These are phyloP conservation scores for Flexamia atlantica DNA, from an alignment of 2,888 invertebrate species.

Conservation along the genomic window DNA sequence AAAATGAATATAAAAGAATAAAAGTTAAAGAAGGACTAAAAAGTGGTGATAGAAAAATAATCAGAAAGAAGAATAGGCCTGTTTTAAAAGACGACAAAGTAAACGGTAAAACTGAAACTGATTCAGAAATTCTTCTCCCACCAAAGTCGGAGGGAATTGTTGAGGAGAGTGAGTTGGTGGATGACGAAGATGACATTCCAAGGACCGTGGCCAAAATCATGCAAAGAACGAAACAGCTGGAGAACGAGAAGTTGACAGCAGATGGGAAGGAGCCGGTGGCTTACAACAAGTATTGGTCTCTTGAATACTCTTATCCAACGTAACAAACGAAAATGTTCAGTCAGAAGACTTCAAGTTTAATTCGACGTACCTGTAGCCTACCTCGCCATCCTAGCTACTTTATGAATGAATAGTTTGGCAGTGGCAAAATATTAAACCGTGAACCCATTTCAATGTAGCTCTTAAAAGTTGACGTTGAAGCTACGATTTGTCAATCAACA, in stretches of 20 bases:
- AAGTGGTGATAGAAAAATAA: not conserved
- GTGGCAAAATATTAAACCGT: too few relatives aligned
- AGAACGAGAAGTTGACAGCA: slow-evolving; percentile 24
- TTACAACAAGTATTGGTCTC: slow-evolving; percentile 60
- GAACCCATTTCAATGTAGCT: too few relatives aligned
- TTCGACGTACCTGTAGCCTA: too few relatives aligned
- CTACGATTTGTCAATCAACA: too few relatives aligned
- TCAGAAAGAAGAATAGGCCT: not conserved
- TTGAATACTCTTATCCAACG: slow-evolving; percentile 61
- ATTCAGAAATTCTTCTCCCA: not conserved
- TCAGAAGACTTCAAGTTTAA: too few relatives aligned
- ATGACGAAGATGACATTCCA: slow-evolving; percentile 41
- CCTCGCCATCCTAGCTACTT: too few relatives aligned
- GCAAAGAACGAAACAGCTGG: slow-evolving; percentile 57
- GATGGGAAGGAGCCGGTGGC: slow-evolving; percentile 31
- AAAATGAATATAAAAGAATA: not conserved
- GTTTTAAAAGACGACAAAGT: not conserved
- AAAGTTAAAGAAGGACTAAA: too few relatives aligned
- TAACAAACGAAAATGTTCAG: slow-evolving; percentile 20
- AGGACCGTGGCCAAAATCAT: slow-evolving; percentile 50
- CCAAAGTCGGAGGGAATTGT: not conserved
- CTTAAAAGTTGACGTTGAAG: too few relatives aligned
- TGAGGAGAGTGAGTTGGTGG: not conserved
- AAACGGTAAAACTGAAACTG: not conserved
- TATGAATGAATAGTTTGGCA: too few relatives aligned